Evolutionary conservation across 2,113 vertebrate genomes (phyloP), one percentile per base, ranked within the genome.

Genomic region (Aleadryas rufinucha): DNA sequence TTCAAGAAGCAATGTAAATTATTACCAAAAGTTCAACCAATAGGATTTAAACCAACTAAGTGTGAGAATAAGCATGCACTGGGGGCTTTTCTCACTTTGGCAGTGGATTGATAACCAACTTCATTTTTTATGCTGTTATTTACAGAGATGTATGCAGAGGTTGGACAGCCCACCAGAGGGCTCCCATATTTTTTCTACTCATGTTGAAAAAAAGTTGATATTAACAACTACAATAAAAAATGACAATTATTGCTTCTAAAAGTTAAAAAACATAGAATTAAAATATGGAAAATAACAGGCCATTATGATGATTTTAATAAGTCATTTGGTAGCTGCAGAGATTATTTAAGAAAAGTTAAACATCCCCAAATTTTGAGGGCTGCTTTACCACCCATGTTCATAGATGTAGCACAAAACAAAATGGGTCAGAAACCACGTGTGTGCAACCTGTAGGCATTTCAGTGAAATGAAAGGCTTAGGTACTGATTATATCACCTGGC

Each of bases 121-220:
- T 53, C 5, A 37, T 7, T 21, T 70, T 82, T 64, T 14, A 35
- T 15, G 4, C 30, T 56, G 7, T 37, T 31, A 33, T 35, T 78
- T 65, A 31, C 39, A 56, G 6, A 17, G 18, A 72, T 20, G 28
- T 24, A 35, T 79, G 53, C 57, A 93, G 61, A 60, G 13, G n/a
- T 16, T 84, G 53, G 11, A 84, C 20, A 93, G 65, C 45, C 89
- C 91, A 91, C 74, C 87, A 94, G 79, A 90, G 90, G 86, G 92
- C 79, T 88, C 63, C 49, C 50, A 35, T 6, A 64, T 47, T 90
- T 95, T 78, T 64, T 42, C 21, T 23, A 28, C 30, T 80, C 60
- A 53, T 6, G 4, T 59, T 24, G 16, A 35, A 91, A 78, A 74
- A 52, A 31, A 0, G 11, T 21, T 50, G 12, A 35, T 12, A 35